A percentile compares a stretch with the other conserved stretches of the same genome.
These are phyloP conservation scores for Numenius phaeopus DNA, from an alignment of 2,797 vertebrate genomes.

Conservation along the genomic window DNA sequence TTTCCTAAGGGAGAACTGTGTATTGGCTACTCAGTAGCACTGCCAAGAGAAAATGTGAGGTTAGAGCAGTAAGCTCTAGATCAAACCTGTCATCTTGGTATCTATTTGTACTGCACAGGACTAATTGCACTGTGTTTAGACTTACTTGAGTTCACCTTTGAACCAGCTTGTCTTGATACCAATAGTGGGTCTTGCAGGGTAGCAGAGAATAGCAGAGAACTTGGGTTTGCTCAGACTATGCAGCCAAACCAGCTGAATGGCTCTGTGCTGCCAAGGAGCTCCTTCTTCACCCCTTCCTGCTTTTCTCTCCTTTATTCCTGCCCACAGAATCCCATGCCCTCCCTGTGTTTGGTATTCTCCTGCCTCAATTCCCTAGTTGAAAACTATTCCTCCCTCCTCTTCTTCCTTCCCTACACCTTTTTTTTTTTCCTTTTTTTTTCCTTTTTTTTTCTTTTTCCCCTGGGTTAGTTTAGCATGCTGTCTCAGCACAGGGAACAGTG, in stretches of 20 bases:
- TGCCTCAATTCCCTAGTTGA: not conserved
- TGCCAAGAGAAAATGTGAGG: not conserved
- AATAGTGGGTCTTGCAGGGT: not conserved
- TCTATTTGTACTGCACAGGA: not conserved
- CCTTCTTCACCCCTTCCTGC: not conserved
- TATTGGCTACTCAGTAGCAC: not conserved
- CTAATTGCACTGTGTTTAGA: not conserved
- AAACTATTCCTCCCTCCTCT: not conserved
- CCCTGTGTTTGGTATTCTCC: not conserved
- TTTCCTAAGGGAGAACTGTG: not conserved
- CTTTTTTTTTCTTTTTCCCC: too few species aligned
- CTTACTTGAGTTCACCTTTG: not conserved
- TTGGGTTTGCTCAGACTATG: not conserved
- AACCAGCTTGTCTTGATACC: not conserved
- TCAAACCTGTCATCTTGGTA: not conserved
- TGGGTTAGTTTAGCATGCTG: not conserved
- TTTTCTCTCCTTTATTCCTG: not conserved
- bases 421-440: too few species aligned
- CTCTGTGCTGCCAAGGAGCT: not conserved
- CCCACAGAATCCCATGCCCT: not conserved
- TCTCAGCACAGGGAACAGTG: not conserved
- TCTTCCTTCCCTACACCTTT: rapidly evolving
- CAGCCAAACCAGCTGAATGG: not conserved
- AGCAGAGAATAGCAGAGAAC: not conserved
- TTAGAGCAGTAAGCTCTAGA: not conserved